Conservation (phyloP, 2,797 vertebrate genomes). For the Manis javanica region DNA sequence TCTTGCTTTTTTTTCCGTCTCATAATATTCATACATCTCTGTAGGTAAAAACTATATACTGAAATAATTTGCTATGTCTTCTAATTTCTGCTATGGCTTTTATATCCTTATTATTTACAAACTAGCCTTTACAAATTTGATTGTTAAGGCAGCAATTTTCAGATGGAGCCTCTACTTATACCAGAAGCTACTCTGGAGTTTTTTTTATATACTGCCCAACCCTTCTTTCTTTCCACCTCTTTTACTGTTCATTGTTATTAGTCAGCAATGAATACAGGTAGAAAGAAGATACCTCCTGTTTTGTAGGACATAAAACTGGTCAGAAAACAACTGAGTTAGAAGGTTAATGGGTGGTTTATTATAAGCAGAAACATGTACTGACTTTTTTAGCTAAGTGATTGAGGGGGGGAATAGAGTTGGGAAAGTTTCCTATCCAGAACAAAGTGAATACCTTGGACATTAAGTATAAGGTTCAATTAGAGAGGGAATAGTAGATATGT, state of each 20-base stretch:
- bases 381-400: constrained; percentile 13
- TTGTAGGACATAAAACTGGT: constrained; percentile 13
- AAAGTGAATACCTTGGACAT: neutral
- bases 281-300: constrained; percentile 35
- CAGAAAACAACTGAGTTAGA: constrained; percentile 24
- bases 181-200: neutral
- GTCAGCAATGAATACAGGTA: neutral
- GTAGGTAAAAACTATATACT: neutral
- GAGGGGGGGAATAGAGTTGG: neutral
- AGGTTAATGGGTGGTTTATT: neutral
- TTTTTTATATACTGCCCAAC: neutral
- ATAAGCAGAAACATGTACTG: neutral
- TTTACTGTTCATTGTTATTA: neutral
- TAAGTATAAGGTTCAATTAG: neutral
- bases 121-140: neutral
- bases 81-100: constrained; percentile 24
- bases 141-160: neutral
- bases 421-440: constrained; percentile 12
- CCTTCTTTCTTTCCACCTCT: neutral
- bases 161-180: neutral
- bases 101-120: neutral
- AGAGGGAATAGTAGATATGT: neutral
- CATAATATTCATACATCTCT: neutral
- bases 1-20: neutral
- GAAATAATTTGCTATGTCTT: neutral